Evolutionary conservation across 2,888 invertebrate genomes (phyloP).

Genomic region (Tolmerus cingulatus): DNA sequence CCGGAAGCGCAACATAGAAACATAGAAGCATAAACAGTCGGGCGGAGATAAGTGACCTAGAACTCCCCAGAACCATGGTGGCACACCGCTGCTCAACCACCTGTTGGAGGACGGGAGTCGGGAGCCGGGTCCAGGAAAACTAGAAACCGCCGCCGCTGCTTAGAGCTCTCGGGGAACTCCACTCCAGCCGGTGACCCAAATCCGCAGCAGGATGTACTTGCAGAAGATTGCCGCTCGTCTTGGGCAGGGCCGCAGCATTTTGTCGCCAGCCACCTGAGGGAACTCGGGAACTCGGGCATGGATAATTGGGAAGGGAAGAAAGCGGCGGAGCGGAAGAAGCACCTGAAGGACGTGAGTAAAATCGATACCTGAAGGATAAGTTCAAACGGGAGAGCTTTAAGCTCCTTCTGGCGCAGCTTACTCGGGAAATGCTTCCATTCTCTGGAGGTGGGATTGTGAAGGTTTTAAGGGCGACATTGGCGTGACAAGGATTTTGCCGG

Average conservation of each 20-base stretch:
- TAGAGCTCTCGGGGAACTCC: background rate
- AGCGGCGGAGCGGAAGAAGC: background rate
- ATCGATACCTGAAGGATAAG: background rate
- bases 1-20: background rate
- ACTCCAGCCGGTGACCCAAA: background rate
- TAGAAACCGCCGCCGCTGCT: background rate
- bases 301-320: background rate
- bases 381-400: background rate
- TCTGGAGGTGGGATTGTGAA: background rate
- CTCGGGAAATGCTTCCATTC: background rate
- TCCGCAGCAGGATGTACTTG: background rate
- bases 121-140: background rate
- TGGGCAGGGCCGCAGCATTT: background rate
- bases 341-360: background rate
- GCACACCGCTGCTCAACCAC: background rate
- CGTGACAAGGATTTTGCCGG: background rate
- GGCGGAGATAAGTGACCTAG: conserved; percentile 12
- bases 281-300: background rate
- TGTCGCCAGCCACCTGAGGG: background rate
- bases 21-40: background rate
- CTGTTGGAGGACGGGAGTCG: background rate
- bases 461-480: background rate
- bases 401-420: background rate
- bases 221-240: background rate
- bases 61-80: background rate